phyloP scores from a whole-genome alignment of 2,113 vertebrate species.

The Etia nguti region DNA sequence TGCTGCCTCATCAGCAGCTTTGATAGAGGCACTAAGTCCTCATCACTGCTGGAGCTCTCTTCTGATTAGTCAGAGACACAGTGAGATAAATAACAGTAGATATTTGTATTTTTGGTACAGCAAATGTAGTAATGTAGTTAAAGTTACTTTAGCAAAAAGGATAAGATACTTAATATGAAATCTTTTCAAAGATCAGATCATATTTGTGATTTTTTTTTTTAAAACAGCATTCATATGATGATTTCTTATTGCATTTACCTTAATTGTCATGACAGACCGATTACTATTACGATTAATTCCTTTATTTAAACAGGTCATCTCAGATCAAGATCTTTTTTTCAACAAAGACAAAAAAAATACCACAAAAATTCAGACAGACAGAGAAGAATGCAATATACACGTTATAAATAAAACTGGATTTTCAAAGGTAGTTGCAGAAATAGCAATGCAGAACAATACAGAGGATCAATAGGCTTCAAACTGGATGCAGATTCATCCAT shows the following conservation, averaged over 20 bases:
- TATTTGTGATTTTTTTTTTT: not conserved
- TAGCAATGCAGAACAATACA: not conserved
- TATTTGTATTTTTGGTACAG: not conserved
- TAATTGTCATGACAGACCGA: not conserved
- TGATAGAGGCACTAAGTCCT: slow-evolving; percentile 29
- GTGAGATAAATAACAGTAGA: not conserved
- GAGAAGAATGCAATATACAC: not conserved
- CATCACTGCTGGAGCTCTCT: slow-evolving; percentile 18
- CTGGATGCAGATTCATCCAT: not conserved
- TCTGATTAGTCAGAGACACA: not conserved
- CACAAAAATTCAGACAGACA: not conserved
- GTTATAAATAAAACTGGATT: not conserved
- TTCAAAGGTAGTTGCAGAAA: not conserved
- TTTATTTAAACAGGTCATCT: not conserved
- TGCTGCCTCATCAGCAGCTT: not conserved
- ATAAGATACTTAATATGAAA: rapidly evolving
- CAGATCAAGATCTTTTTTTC: not conserved
- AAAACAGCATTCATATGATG: not conserved
- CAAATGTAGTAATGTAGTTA: not conserved
- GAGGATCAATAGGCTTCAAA: not conserved
- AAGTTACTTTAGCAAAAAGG: not conserved
- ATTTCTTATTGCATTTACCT: not conserved
- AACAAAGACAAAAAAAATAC: not conserved
- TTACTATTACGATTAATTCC: not conserved
- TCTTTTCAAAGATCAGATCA: not conserved